Evolutionary conservation across 1,140 invertebrate species (phyloP), one percentile per base, ranked within the genome.

Genomic region (Oscheius sp.): DNA sequence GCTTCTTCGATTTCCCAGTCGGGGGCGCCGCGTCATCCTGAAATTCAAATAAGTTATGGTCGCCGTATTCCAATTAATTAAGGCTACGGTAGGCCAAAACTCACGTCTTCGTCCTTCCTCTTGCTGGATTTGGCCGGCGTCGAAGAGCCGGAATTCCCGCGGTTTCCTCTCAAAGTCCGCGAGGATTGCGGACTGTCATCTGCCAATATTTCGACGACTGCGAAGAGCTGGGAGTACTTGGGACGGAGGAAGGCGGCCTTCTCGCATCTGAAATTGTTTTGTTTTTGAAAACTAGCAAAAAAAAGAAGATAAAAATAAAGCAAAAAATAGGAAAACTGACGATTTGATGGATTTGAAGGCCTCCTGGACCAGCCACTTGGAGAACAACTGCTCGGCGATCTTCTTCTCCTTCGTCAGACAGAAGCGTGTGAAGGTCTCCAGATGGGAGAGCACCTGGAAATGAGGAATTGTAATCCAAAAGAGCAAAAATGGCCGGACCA

Each of bases 341-440:
- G 15, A 20, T 4, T 15, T 23, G 23, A 55, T 55, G 23, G 49
- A 20, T 23, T 55, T 55, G 49, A 55, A 55, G 7, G 61, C 61
- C 18, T 63, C 61, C 61, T 63, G 61, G 15, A 63, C 26, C 7
- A 13, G 7, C 32, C 36, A 0, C 36, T 63, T 63, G 10, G 61
- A 34, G 15, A 63, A 32, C 4, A 63, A 32, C 26, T 13, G 15
- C 61, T 63, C 61, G 15, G 61, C 61, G 28, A 63, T 26, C 36
- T 63, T 63, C 31, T 63, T 13, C 18, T 38, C 61, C 31, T 63
- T 63, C 10, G 61, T 10, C 61, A 63, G 29, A 26, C 61, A 63
- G 32, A n/a, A 26, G 15, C 35, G 18, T 13, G 29, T 63, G 61
- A 63, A 63, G 36, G 7, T n/a, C 31, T 29, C 7, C 61, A 63